These are phyloP conservation scores for Listronotus bonariensis DNA, from an alignment of 1,140 invertebrate genomes.

Conservation along the genomic window DNA sequence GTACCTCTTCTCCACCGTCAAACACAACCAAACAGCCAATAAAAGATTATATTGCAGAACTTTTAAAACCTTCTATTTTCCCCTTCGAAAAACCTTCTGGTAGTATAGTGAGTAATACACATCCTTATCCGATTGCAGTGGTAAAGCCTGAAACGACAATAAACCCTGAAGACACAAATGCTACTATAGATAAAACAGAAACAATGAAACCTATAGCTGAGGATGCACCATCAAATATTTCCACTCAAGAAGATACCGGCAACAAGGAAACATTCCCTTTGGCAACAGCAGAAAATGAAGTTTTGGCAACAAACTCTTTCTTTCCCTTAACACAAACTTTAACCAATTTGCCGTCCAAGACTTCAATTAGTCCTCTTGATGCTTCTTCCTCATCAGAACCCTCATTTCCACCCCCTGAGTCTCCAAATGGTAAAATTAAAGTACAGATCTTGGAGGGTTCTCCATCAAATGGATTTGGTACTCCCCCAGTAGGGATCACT, in stretches of 20 bases:
- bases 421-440: slow-evolving; percentile 40
- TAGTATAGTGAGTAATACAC: neutral
- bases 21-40: no score
- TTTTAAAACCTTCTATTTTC: no score
- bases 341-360: neutral
- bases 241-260: neutral
- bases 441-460: slow-evolving; percentile 44
- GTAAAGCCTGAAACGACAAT: slow-evolving; percentile 1
- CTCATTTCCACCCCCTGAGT: neutral
- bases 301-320: neutral
- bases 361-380: neutral
- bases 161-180: slow-evolving; percentile 10
- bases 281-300: slow-evolving; percentile 9
- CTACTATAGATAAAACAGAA: no score
- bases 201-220: slow-evolving; percentile 6
- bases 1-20: no score
- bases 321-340: slow-evolving; percentile 19
- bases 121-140: neutral
- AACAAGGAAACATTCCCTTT: no score
- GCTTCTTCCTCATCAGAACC: slow-evolving; percentile 26
- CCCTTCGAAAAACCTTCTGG: neutral
- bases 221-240: neutral
- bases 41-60: no score
- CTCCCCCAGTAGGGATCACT: slow-evolving; percentile 22
- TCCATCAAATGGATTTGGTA: no score